phyloP scores from a whole-genome alignment of 2,797 vertebrate genomes.

The Darevskia nairensis region DNA sequence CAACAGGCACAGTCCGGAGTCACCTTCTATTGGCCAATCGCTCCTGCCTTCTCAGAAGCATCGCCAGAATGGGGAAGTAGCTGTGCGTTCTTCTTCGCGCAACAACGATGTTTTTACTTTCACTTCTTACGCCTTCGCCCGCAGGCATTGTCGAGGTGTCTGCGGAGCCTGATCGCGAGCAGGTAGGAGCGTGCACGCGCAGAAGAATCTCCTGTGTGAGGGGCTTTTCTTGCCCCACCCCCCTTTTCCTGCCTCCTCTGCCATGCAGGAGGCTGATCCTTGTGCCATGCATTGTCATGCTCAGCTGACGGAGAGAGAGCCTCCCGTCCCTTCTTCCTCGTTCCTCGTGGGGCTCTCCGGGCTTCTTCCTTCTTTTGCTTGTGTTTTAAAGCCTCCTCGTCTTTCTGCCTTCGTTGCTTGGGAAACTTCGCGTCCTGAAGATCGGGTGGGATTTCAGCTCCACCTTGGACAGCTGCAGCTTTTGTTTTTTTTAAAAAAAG shows the following conservation, averaged over 20 bases:
- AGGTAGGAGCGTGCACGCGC: background rate
- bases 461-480: background rate
- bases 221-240: background rate
- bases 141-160: fast-evolving
- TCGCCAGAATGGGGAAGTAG: background rate
- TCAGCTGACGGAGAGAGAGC: background rate
- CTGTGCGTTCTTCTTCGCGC: fast-evolving
- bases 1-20: too few species aligned
- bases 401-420: background rate
- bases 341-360: background rate
- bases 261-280: background rate
- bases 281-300: background rate
- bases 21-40: background rate
- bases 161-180: background rate
- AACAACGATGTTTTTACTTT: background rate
- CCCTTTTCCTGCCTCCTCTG: too few species aligned
- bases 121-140: background rate
- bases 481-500: too few species aligned
- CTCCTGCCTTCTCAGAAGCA: background rate
- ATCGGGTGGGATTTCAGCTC: background rate
- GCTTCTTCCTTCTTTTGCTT: background rate
- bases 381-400: background rate
- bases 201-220: too few species aligned
- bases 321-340: fast-evolving
- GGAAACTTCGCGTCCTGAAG: background rate